phyloP scores from a whole-genome alignment of 2,888 invertebrate genomes.

The Cheilosia variabilis region DNA sequence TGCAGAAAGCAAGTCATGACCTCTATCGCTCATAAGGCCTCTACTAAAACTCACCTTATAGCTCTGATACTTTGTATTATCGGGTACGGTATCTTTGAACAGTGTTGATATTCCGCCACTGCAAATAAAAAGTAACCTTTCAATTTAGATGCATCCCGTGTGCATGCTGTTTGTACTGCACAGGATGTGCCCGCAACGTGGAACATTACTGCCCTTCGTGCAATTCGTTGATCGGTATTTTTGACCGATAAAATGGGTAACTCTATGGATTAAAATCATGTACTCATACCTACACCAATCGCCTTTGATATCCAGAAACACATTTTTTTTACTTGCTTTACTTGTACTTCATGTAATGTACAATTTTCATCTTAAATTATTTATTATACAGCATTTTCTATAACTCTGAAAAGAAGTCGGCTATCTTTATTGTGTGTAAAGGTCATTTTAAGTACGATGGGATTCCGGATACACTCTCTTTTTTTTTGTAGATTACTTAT shows the following conservation, averaged over 20 bases:
- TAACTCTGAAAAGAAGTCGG: conserved; percentile 24
- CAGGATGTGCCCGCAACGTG: conserved; percentile 83
- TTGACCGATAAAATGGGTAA: conserved; percentile 24
- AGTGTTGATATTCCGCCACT: neutral
- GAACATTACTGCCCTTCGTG: conserved; percentile 85
- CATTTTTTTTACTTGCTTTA: too few relatives aligned
- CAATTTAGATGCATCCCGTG: conserved; percentile 81
- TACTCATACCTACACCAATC: too few relatives aligned
- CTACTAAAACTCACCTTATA: conserved; percentile 85
- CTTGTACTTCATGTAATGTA: neutral
- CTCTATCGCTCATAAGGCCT: conserved; percentile 82
- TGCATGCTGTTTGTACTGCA: conserved; percentile 84
- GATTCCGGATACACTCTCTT: neutral
- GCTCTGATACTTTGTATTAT: conserved; percentile 84
- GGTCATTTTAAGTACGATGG: conserved; percentile 40
- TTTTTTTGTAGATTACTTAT: neutral
- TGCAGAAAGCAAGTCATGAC: conserved; percentile 84
- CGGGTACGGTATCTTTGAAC: conserved; percentile 32
- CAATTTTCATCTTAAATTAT: neutral
- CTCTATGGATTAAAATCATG: too few relatives aligned
- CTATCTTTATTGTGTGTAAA: conserved; percentile 63
- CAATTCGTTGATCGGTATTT: conserved; percentile 83
- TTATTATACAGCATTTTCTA: neutral
- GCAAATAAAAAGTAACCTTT: neutral
- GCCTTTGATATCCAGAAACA: too few relatives aligned